Evolutionary conservation across 1,140 invertebrate species (phyloP).

Genomic region (Whitmania pigra): DNA sequence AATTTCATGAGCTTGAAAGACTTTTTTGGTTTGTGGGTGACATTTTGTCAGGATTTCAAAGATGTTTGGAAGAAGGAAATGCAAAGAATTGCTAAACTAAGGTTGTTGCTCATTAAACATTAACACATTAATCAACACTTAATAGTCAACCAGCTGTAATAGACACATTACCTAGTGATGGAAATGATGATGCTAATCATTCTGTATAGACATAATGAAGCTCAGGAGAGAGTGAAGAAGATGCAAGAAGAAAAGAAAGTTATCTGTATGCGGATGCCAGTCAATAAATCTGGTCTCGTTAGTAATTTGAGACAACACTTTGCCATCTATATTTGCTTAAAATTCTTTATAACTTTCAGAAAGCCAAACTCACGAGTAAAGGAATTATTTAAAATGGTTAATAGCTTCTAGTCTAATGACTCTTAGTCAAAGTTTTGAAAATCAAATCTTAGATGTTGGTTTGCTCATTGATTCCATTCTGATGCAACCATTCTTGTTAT

Average conservation of each 20-base stretch:
- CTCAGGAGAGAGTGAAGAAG: conserved; percentile 32
- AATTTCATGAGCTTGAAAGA: conserved; percentile 57
- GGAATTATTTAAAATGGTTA: conserved; percentile 26
- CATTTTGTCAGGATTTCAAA: conserved; percentile 86
- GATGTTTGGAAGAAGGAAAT: conserved; percentile 89
- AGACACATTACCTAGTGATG: too few species aligned
- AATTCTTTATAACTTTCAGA: conserved; percentile 29
- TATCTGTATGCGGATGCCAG: conserved; percentile 28
- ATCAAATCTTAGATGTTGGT: too few species aligned
- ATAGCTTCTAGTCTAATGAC: too few species aligned
- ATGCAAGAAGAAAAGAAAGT: conserved; percentile 32
- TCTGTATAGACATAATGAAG: conserved; percentile 31
- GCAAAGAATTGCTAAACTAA: conserved; percentile 66
- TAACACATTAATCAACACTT: too few species aligned
- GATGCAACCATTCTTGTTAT: too few species aligned
- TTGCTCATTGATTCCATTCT: too few species aligned
- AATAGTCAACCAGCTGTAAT: too few species aligned
- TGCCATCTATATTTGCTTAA: not conserved
- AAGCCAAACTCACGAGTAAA: conserved; percentile 33
- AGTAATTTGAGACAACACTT: conserved; percentile 19
- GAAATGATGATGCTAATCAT: too few species aligned
- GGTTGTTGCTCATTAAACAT: conserved; percentile 42
- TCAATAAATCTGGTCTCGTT: conserved; percentile 35
- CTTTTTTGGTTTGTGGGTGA: conserved; percentile 75
- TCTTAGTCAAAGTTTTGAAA: too few species aligned